phyloP scores from a whole-genome alignment of 2,113 vertebrate species.

The Philantomba maxwellii region DNA sequence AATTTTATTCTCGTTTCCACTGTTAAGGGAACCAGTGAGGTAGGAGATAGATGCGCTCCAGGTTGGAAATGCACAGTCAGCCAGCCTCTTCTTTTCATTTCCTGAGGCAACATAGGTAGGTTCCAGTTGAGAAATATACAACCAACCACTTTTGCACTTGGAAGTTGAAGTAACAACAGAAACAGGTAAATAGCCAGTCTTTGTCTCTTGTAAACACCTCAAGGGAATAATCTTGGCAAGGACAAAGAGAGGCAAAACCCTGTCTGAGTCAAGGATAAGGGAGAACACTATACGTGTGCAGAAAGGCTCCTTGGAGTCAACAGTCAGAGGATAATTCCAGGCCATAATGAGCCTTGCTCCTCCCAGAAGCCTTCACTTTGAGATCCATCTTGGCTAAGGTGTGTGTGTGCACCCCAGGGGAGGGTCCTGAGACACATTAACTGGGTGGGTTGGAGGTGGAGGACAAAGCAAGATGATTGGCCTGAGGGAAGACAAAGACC shows the following conservation, averaged over 20 bases:
- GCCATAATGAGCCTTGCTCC: neutral
- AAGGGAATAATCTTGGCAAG: neutral
- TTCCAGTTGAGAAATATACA: neutral
- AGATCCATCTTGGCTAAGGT: neutral
- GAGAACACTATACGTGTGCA: accelerated
- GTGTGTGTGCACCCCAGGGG: neutral
- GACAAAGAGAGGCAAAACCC: neutral
- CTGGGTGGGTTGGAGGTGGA: neutral
- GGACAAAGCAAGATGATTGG: neutral
- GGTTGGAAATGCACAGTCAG: neutral
- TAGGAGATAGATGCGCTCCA: neutral
- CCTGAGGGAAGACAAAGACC: neutral
- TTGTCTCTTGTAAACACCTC: neutral
- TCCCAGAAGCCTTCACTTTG: neutral
- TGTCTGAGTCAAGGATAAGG: neutral
- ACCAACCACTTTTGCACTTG: accelerated
- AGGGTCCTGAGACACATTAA: neutral
- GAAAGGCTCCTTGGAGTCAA: neutral
- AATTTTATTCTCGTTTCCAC: neutral
- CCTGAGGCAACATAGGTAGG: neutral
- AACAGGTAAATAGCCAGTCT: neutral
- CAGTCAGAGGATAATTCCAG: neutral
- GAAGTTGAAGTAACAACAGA: neutral
- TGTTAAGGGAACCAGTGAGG: neutral
- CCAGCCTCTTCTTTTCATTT: neutral